Conservation (phyloP, 1,140 invertebrate genomes). For the Drosophila pallidifrons region DNA sequence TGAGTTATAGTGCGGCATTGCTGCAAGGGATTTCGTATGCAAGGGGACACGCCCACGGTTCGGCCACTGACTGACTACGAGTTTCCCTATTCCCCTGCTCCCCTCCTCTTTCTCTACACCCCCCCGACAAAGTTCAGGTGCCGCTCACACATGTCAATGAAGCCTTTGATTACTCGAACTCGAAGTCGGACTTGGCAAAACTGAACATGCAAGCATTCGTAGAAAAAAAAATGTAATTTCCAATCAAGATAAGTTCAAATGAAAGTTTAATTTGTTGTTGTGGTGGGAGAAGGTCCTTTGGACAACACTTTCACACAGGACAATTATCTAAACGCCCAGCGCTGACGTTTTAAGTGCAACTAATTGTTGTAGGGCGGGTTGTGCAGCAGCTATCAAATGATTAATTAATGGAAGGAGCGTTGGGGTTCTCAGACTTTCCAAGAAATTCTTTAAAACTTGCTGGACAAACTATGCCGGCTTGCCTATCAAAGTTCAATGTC, state of each 20-base stretch:
- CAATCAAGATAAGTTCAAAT: slow-evolving; percentile 76
- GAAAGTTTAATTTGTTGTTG: slow-evolving; percentile 55
- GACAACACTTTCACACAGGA: neutral
- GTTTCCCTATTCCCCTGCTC: neutral
- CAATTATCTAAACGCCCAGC: slow-evolving; percentile 18
- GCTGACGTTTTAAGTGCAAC: slow-evolving; percentile 51
- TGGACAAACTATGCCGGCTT: neutral
- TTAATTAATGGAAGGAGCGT: slow-evolving; percentile 21
- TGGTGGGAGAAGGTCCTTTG: slow-evolving; percentile 19
- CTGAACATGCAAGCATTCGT: slow-evolving; percentile 57
- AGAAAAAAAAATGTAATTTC: slow-evolving; percentile 69
- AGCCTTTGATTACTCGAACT: slow-evolving; percentile 58
- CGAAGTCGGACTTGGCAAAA: slow-evolving; percentile 13
- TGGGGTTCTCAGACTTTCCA: neutral
- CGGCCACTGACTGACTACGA: neutral
- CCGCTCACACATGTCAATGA: slow-evolving; percentile 27
- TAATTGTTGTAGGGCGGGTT: slow-evolving; percentile 51
- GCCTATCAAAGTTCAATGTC: slow-evolving; percentile 34
- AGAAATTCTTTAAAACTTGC: slow-evolving; percentile 10
- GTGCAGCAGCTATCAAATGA: slow-evolving; percentile 10
- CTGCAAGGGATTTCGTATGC: slow-evolving; percentile 59
- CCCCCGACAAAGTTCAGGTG: neutral
- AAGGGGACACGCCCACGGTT: slow-evolving; percentile 22
- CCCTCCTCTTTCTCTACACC: neutral
- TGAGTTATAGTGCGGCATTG: slow-evolving; percentile 52